Conservation (phyloP, 2,797 vertebrate species). For the Pempheris klunzingeri region DNA sequence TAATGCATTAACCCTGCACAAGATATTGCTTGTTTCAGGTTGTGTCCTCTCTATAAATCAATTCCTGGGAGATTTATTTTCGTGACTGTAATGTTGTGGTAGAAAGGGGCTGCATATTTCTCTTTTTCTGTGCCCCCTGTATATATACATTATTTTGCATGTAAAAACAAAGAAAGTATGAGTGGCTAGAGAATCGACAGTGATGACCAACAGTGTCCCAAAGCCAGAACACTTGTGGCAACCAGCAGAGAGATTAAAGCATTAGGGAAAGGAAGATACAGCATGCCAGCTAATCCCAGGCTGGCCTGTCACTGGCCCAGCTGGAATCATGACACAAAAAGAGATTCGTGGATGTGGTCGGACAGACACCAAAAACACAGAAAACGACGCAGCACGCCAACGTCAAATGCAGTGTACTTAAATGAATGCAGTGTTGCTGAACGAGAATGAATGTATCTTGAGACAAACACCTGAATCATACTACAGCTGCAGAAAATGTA, state of each 20-base stretch:
- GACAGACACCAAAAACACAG: slow-evolving; percentile 21
- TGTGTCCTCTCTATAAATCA: not conserved
- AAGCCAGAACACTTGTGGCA: slow-evolving; percentile 64
- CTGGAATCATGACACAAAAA: slow-evolving; percentile 74
- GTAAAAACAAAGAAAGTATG: slow-evolving; percentile 20
- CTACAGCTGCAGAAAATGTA: not conserved
- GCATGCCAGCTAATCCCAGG: slow-evolving; percentile 80
- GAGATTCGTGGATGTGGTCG: slow-evolving; percentile 43
- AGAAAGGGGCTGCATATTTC: not conserved
- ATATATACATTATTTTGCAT: not conserved
- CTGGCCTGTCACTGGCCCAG: slow-evolving; percentile 72
- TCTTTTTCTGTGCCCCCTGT: slow-evolving; percentile 3
- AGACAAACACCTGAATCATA: not conserved
- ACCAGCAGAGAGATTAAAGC: slow-evolving; percentile 83
- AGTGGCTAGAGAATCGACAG: slow-evolving; percentile 32
- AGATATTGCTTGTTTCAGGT: not conserved
- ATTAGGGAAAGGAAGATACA: slow-evolving; percentile 85
- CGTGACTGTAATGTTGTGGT: not conserved
- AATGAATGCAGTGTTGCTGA: not conserved
- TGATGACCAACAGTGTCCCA: slow-evolving; percentile 49
- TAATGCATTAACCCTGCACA: not conserved
- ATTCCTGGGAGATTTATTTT: not conserved
- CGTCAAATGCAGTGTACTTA: not conserved
- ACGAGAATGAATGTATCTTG: not conserved
- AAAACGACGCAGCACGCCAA: not conserved